Conservation (phyloP, 2,888 invertebrate species). For the Eledona agricola region DNA sequence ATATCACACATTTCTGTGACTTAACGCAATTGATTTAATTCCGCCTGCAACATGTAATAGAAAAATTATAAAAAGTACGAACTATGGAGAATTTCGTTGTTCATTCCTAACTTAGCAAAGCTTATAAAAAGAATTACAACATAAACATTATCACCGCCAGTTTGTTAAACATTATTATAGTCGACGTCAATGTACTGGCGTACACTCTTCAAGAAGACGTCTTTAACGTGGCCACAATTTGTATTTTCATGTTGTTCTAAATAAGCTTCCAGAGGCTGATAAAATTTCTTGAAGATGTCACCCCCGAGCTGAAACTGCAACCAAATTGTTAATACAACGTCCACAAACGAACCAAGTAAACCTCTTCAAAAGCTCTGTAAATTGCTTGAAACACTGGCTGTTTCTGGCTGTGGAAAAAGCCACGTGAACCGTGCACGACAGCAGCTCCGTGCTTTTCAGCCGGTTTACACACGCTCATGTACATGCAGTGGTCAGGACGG, state of each 20-base stretch:
- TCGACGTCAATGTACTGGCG: conserved; percentile 59
- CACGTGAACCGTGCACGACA: conserved; percentile 88
- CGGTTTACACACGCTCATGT: conserved; percentile 82
- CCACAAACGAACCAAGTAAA: too few relatives aligned
- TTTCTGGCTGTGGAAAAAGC: conserved; percentile 85
- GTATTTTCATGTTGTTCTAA: conserved; percentile 66
- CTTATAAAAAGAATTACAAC: conserved; percentile 3
- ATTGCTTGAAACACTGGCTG: conserved; percentile 84
- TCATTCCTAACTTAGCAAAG: neutral
- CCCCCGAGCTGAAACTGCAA: conserved; percentile 72
- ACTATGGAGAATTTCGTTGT: conserved; percentile 12
- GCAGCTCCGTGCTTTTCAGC: conserved; percentile 75
- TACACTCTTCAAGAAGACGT: conserved; percentile 64
- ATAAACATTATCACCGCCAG: neutral
- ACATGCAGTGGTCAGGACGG: conserved; percentile 96
- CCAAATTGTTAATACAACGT: too few relatives aligned
- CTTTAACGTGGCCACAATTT: conserved; percentile 72
- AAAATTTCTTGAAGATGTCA: conserved; percentile 70
- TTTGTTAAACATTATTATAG: conserved; percentile 46
- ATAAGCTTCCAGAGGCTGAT: conserved; percentile 68
- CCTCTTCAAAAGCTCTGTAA: conserved; percentile 71
- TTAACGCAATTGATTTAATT: too few relatives aligned
- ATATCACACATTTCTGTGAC: too few relatives aligned
- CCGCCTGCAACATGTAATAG: too few relatives aligned
- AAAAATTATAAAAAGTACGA: too few relatives aligned